Evolutionary conservation across 2,113 vertebrate genomes (phyloP).

Genomic region (Strix uralensis): DNA sequence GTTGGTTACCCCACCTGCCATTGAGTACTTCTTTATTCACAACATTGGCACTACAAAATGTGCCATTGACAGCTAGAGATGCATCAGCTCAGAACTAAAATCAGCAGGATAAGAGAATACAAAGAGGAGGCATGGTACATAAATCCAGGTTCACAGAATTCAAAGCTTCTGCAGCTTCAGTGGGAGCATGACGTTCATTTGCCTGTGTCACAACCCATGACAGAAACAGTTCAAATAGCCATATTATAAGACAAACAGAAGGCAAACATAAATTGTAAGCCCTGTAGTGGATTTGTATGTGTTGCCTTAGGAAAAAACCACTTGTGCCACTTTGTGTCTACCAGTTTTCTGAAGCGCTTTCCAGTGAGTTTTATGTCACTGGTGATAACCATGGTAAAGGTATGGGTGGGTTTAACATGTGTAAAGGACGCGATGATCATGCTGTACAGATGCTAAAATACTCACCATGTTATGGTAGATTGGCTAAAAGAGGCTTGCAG

Average conservation of each 20-base stretch:
- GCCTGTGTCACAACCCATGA: neutral
- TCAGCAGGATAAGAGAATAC: neutral
- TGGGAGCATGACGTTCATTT: neutral
- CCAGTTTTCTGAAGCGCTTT: neutral
- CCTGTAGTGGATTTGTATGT: neutral
- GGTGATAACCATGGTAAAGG: neutral
- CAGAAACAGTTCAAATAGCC: neutral
- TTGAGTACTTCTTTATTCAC: neutral
- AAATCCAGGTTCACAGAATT: neutral
- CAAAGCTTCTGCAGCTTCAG: neutral
- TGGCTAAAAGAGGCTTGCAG: neutral
- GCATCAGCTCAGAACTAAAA: neutral
- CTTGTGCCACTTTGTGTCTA: neutral
- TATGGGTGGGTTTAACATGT: too few relatives aligned
- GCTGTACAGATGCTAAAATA: neutral
- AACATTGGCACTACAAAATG: neutral
- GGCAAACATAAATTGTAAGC: neutral
- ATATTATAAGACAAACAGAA: neutral
- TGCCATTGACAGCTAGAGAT: neutral
- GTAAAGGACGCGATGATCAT: neutral
- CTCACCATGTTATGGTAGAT: rapidly evolving
- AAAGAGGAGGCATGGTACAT: neutral
- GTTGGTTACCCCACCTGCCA: neutral
- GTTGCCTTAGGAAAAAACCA: neutral
- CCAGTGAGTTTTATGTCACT: neutral